These are phyloP conservation scores for Macaca fascicularis DNA, from an alignment of 2,113 vertebrate species.

Conservation along the genomic window T2T-MFA8v1.1 NC_088386.1:70511501-70512000, in stretches of 20 bases:
- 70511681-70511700: constrained; percentile 27
- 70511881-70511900: no score
- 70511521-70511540: constrained; percentile 25
- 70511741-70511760: not conserved
- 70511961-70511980: no score
- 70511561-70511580: not conserved
- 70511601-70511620: constrained; percentile 7
- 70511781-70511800: not conserved
- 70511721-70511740: not conserved
- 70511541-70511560: not conserved
- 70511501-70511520: not conserved
- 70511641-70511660: constrained; percentile 36
- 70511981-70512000: not conserved
- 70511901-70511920: rapidly evolving
- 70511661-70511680: not conserved
- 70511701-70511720: constrained; percentile 15
- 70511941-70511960: rapidly evolving
- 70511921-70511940: rapidly evolving
- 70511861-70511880: no score
- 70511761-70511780: not conserved
- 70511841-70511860: not conserved
- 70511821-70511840: not conserved
- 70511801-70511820: not conserved
- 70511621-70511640: not conserved
- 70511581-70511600: not conserved